Conservation (phyloP, 2,888 invertebrate species). For the Amiota minor region DNA sequence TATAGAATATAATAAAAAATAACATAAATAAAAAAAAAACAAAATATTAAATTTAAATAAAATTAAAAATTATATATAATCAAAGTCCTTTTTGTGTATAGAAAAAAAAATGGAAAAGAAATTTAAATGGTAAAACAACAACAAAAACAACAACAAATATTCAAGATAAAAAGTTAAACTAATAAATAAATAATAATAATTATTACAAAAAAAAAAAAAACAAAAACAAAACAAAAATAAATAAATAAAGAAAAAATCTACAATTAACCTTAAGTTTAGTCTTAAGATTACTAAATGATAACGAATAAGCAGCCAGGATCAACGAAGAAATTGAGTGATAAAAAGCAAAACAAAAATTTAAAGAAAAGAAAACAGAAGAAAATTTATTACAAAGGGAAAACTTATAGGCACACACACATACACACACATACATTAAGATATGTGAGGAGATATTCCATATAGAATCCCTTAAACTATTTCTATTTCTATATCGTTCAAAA, state of each 20-base stretch:
- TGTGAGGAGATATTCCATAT: no score
- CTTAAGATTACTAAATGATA: conserved; percentile 34
- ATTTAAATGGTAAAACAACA: conserved; percentile 33
- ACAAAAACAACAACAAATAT: conserved; percentile 37
- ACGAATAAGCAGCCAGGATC: conserved; percentile 67
- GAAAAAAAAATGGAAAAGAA: conserved; percentile 13
- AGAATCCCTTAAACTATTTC: no score
- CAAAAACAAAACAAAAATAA: conserved; percentile 39
- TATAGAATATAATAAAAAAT: background rate
- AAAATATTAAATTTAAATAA: conserved; percentile 13
- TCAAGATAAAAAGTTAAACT: no score
- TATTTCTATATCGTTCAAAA: no score
- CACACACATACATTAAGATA: conserved; percentile 20
- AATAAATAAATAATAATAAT: conserved; percentile 39
- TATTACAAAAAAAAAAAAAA: conserved; percentile 43
- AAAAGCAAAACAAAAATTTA: conserved; percentile 41
- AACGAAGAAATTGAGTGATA: conserved; percentile 73
- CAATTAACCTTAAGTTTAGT: conserved; percentile 26
- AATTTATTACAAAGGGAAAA: conserved; percentile 31
- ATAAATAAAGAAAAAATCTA: conserved; percentile 33
- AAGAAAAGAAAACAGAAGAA: conserved; percentile 37
- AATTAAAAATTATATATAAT: conserved; percentile 9
- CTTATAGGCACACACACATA: conserved; percentile 27
- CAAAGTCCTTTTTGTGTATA: conserved; percentile 24
- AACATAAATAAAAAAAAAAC: background rate